Percentiles rank a stretch among this genome's conserved stretches.
Evolutionary conservation across 1,140 invertebrate genomes (phyloP).

Genomic region (Hydropsyche tenuis): DNA sequence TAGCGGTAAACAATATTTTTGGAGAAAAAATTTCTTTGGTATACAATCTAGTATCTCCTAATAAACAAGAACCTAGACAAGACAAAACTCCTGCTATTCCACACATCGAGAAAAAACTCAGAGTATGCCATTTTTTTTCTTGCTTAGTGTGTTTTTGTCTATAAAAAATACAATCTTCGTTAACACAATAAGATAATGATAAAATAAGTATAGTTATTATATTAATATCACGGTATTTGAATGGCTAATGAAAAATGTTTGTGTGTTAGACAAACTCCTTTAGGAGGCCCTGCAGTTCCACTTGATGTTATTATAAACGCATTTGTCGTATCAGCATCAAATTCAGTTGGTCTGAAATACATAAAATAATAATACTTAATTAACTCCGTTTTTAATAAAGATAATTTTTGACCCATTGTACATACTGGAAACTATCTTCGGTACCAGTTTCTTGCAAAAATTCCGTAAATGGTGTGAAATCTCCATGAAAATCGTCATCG

Average conservation of each 20-base stretch:
- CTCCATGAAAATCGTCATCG: background rate
- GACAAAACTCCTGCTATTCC: conserved; percentile 10
- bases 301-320: conserved; percentile 41
- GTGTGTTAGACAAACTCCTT: conserved; percentile 42
- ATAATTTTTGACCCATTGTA: background rate
- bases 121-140: background rate
- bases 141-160: background rate
- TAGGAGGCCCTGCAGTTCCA: conserved; percentile 45
- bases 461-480: conserved; percentile 11
- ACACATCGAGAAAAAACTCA: conserved; percentile 5
- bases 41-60: conserved; percentile 12
- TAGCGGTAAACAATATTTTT: conserved; percentile 1
- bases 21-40: conserved; percentile 5
- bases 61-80: background rate
- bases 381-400: background rate
- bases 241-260: conserved; percentile 6
- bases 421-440: conserved; percentile 31
- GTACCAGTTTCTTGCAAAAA: conserved; percentile 15
- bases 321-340: conserved; percentile 41
- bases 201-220: background rate
- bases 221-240: background rate
- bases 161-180: background rate
- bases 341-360: conserved; percentile 37
- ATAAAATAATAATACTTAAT: background rate
- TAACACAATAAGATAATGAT: background rate